A percentile compares a stretch with the other conserved stretches of the same genome.
phyloP scores from a whole-genome alignment of 2,888 invertebrate genomes.

The Apodemia duryi region DNA sequence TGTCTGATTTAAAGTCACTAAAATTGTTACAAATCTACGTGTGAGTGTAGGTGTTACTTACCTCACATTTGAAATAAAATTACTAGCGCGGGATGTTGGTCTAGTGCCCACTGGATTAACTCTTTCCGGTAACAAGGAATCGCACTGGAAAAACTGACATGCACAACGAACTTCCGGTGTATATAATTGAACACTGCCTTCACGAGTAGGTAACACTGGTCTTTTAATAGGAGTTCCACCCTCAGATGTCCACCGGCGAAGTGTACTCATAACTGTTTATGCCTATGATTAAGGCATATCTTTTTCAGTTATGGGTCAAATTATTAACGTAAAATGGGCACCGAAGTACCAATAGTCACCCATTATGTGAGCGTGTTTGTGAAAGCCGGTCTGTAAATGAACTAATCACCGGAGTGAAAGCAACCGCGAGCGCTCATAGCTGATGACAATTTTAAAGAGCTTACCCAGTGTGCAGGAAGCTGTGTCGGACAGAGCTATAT shows the following conservation, averaged over 20 bases:
- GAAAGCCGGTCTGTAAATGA: constrained; percentile 56
- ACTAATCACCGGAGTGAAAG: constrained; percentile 72
- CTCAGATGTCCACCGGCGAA: constrained; percentile 84
- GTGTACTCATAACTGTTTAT: constrained; percentile 65
- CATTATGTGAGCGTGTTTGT: constrained; percentile 54
- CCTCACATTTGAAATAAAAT: constrained; percentile 63
- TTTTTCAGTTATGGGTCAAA: constrained; percentile 30
- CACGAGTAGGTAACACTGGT: constrained; percentile 83
- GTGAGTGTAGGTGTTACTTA: constrained; percentile 42
- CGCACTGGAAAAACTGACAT: constrained; percentile 91
- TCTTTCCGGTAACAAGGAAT: constrained; percentile 88
- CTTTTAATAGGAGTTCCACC: constrained; percentile 81
- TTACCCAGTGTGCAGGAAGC: constrained; percentile 71
- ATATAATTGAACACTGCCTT: constrained; percentile 84
- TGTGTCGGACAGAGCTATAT: constrained; percentile 65
- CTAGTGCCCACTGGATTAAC: constrained; percentile 83
- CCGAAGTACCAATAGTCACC: constrained; percentile 42
- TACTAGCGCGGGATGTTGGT: constrained; percentile 81
- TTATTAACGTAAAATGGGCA: background rate
- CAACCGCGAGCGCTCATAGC: constrained; percentile 73
- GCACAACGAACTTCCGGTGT: constrained; percentile 91
- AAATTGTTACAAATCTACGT: constrained; percentile 38
- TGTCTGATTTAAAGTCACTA: constrained; percentile 54
- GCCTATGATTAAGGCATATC: constrained; percentile 45
- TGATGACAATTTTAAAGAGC: constrained; percentile 76